Percentiles rank a stretch among this genome's conserved stretches.
These are phyloP conservation scores for Microcebus murinus DNA, from an alignment of 2,113 vertebrate species.

Conservation along the genomic window DNA sequence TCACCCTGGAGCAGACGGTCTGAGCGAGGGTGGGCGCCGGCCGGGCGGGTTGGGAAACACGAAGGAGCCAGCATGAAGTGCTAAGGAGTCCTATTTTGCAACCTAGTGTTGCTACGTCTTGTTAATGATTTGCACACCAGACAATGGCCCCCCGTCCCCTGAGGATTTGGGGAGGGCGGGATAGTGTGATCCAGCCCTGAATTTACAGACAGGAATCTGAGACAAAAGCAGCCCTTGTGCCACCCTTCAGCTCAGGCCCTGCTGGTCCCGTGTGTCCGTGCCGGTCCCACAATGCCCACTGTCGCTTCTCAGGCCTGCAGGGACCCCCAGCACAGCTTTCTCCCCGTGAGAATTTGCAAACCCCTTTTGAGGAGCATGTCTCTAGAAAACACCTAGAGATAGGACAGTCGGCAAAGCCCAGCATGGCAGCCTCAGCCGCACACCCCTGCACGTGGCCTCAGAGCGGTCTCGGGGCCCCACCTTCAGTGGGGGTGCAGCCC, in stretches of 20 bases:
- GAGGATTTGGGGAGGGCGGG: neutral
- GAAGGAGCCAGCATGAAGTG: neutral
- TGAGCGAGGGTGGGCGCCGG: neutral
- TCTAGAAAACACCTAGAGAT: neutral
- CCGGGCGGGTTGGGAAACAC: neutral
- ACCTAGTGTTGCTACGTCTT: accelerated
- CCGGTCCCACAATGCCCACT: neutral
- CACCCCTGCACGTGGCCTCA: neutral
- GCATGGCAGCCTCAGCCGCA: accelerated
- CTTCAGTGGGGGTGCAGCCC: accelerated
- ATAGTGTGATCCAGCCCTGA: neutral
- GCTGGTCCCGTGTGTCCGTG: accelerated
- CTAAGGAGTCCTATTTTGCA: neutral
- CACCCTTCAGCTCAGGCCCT: neutral
- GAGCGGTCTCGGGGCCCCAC: neutral
- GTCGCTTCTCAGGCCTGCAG: neutral
- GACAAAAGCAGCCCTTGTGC: neutral
- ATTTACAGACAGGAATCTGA: neutral
- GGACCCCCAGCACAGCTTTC: neutral
- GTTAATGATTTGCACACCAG: neutral
- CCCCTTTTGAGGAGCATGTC: neutral
- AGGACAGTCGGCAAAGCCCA: neutral
- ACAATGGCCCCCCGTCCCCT: neutral
- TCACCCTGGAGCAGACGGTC: neutral
- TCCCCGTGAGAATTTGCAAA: neutral